Evolutionary conservation across 2,113 vertebrate species (phyloP).

Genomic region (Barnardius zonarius): DNA sequence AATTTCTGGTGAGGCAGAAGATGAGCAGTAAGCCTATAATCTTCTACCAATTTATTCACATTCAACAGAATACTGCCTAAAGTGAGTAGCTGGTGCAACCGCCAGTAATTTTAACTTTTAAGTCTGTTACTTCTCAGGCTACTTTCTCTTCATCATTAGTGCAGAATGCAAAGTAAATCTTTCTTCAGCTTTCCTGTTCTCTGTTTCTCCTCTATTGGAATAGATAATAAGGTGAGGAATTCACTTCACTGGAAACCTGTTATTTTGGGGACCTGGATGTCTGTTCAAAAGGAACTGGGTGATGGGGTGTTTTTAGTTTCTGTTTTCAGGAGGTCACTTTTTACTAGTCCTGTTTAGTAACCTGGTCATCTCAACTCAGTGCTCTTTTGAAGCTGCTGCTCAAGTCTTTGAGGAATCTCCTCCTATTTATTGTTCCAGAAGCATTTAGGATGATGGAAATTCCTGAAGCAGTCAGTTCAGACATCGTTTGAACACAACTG

Average conservation of each 20-base stretch:
- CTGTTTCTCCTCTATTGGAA: neutral
- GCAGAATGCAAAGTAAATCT: neutral
- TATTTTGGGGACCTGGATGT: neutral
- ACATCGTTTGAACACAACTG: accelerated
- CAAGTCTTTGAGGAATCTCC: neutral
- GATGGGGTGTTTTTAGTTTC: neutral
- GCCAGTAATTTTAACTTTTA: neutral
- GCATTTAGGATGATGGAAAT: neutral
- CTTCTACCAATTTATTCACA: neutral
- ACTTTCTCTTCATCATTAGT: neutral
- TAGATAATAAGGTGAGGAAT: neutral
- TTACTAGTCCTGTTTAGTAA: neutral
- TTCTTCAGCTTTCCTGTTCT: neutral
- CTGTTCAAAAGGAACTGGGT: neutral
- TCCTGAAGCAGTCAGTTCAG: neutral
- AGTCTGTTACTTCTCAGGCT: neutral
- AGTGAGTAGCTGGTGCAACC: neutral
- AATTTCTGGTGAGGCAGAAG: neutral
- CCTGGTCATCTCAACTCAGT: neutral
- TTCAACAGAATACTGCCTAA: neutral
- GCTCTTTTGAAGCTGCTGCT: neutral
- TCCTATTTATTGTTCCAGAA: neutral
- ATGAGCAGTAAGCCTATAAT: neutral
- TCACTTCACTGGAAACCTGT: neutral
- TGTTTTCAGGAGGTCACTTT: neutral